phyloP scores from a whole-genome alignment of 2,888 invertebrate genomes.

The Callosobruchus maculatus region DNA sequence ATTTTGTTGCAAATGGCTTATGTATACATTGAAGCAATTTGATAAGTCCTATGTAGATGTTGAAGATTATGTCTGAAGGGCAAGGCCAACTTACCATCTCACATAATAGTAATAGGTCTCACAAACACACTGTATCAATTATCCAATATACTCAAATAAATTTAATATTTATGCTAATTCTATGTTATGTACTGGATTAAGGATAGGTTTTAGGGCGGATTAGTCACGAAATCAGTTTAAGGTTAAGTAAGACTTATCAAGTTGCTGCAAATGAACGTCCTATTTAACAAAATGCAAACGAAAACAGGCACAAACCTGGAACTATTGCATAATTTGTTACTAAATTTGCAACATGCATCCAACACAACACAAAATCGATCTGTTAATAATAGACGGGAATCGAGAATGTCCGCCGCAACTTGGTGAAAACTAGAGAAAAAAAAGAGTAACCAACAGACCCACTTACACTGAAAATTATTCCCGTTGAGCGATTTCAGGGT shows the following conservation, averaged over 20 bases:
- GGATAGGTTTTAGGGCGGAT: not conserved
- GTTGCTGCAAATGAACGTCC: not conserved
- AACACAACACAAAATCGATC: constrained; percentile 19
- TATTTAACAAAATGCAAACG: not conserved
- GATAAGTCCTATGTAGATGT: too few species aligned
- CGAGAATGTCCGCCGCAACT: constrained; percentile 11
- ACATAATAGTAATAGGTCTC: too few species aligned
- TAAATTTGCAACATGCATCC: constrained; percentile 11
- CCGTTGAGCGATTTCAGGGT: constrained; percentile 22
- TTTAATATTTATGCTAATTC: not conserved
- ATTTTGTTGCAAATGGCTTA: too few species aligned
- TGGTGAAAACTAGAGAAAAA: constrained; percentile 5
- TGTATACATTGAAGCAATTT: too few species aligned
- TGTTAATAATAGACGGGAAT: constrained; percentile 7
- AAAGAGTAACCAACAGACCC: constrained; percentile 2
- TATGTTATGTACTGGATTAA: not conserved
- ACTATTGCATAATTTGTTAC: constrained; percentile 22
- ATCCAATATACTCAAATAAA: not conserved
- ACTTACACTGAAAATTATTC: constrained; percentile 28
- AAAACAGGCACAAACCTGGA: not conserved
- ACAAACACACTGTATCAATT: too few species aligned
- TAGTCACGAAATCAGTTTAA: not conserved
- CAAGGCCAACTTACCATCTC: too few species aligned
- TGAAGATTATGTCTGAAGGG: too few species aligned
- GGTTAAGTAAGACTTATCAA: not conserved